Conservation (phyloP, 1,140 invertebrate species). For the Brachionus rubens region DNA sequence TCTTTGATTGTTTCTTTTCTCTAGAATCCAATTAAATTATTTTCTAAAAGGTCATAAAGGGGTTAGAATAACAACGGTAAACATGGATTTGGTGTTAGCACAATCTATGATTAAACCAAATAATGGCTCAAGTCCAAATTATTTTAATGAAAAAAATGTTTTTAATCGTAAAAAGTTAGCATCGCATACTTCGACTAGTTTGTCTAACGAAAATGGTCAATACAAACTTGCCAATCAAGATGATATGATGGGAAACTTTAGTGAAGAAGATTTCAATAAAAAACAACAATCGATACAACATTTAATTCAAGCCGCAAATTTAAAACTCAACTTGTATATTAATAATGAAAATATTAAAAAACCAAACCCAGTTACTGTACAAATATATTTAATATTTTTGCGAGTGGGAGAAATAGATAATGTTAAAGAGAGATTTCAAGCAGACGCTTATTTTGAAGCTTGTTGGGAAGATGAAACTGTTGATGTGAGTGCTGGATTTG, state of each 20-base stretch:
- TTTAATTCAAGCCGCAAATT: slow-evolving; percentile 24
- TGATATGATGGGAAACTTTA: background rate
- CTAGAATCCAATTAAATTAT: too few relatives aligned
- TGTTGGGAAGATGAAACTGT: slow-evolving; percentile 37
- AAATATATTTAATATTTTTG: slow-evolving; percentile 39
- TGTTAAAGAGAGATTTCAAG: slow-evolving; percentile 44
- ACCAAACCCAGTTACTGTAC: slow-evolving; percentile 3
- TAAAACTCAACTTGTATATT: slow-evolving; percentile 41
- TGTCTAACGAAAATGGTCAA: background rate
- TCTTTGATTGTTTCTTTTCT: too few relatives aligned
- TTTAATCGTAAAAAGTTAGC: background rate
- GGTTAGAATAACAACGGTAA: too few relatives aligned
- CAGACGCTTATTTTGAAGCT: slow-evolving; percentile 32
- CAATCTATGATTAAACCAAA: slow-evolving; percentile 13
- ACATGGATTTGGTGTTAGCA: slow-evolving; percentile 10
- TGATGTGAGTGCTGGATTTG: background rate
- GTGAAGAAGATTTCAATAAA: slow-evolving; percentile 7
- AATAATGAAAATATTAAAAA: slow-evolving; percentile 45
- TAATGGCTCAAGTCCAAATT: background rate
- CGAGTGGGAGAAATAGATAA: slow-evolving; percentile 45
- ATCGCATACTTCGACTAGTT: background rate
- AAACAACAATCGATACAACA: background rate
- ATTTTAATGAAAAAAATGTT: background rate
- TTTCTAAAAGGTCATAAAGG: too few relatives aligned
- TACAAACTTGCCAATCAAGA: background rate